These are phyloP conservation scores for Anagyrus pseudococci DNA, from an alignment of 2,888 invertebrate genomes.

Conservation along the genomic window DNA sequence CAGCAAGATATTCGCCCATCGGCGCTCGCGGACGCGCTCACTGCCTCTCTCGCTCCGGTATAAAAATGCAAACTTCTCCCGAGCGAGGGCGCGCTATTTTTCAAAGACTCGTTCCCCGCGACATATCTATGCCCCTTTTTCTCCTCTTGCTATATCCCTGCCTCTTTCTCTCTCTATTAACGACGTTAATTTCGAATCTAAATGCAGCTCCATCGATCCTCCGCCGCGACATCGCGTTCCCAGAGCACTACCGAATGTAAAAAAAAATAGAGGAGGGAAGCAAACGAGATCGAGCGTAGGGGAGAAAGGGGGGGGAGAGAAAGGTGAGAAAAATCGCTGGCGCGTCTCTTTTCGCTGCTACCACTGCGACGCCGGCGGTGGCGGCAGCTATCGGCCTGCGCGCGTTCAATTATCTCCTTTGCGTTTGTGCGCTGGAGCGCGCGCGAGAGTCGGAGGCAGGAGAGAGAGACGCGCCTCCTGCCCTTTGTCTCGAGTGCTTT, in stretches of 20 bases:
- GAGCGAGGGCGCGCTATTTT: neutral
- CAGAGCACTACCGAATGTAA: neutral
- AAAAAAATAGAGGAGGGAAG: neutral
- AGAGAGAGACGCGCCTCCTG: conserved; percentile 3
- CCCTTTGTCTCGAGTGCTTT: conserved; percentile 34
- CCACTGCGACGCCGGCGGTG: too few species aligned
- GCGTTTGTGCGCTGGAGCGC: conserved; percentile 32
- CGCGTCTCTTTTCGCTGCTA: neutral
- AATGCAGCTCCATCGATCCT: conserved; percentile 23
- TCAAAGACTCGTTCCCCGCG: neutral
- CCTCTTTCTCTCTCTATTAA: conserved; percentile 5
- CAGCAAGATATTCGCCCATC: too few species aligned
- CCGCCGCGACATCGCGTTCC: too few species aligned
- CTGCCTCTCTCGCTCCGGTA: neutral
- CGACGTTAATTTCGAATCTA: conserved; percentile 35
- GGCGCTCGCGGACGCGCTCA: too few species aligned
- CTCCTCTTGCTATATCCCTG: too few species aligned
- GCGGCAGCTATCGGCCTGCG: too few species aligned
- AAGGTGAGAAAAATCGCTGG: conserved; percentile 9
- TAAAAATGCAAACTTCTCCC: neutral
- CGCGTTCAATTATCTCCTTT: conserved; percentile 38
- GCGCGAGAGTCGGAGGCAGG: too few species aligned
- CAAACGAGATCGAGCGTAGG: neutral
- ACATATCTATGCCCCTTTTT: too few species aligned
- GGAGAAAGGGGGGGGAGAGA: neutral